phyloP scores from a whole-genome alignment of 2,113 vertebrate genomes.

The Marcusenius ussheri region DNA sequence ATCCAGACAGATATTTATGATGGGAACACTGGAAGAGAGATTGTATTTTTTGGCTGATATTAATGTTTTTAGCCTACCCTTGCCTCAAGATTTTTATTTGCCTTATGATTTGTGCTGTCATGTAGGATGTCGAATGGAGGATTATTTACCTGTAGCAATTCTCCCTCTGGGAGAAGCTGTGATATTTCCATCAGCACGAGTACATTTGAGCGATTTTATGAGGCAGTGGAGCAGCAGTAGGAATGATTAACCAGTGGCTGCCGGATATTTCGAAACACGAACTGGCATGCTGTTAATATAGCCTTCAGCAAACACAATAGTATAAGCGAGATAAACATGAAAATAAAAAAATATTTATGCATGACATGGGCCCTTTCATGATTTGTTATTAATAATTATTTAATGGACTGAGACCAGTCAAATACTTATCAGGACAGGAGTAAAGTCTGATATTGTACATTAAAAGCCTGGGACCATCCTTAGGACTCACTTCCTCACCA shows the following conservation, averaged over 20 bases:
- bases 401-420: background rate
- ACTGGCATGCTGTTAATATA: background rate
- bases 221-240: background rate
- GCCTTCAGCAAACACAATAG: background rate
- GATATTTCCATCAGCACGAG: background rate
- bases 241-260: background rate
- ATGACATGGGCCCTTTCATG: background rate
- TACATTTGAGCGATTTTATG: background rate
- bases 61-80: background rate
- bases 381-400: background rate
- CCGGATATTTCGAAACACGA: background rate
- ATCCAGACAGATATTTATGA: background rate
- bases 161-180: background rate
- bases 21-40: background rate
- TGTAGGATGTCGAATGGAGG: background rate
- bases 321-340: background rate
- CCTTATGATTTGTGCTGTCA: background rate
- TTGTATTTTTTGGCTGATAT: constrained; percentile 1
- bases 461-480: background rate
- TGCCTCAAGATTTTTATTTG: background rate
- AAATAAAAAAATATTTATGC: background rate
- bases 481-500: background rate
- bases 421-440: background rate
- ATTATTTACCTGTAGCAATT: background rate
- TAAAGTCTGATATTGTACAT: background rate